Evolutionary conservation across 2,888 invertebrate genomes (phyloP).

Genomic region (Eremobia ochroleuca): DNA sequence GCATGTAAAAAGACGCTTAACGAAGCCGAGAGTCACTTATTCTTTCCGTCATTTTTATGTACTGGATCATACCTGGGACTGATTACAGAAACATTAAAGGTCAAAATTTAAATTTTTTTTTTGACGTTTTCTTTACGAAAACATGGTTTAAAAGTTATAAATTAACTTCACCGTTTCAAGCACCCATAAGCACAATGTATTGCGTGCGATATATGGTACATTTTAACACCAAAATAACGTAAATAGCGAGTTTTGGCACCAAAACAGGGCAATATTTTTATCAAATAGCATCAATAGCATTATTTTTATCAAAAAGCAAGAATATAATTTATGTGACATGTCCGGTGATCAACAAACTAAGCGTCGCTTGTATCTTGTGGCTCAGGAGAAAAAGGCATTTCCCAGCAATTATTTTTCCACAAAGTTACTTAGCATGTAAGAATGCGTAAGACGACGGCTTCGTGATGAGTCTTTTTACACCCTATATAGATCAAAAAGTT

Average conservation of each 20-base stretch:
- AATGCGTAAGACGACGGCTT: not conserved
- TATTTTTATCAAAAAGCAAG: too few relatives aligned
- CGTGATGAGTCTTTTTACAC: not conserved
- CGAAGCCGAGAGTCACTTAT: not conserved
- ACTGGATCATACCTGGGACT: too few relatives aligned
- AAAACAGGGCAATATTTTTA: too few relatives aligned
- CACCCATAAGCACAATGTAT: too few relatives aligned
- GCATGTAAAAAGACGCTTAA: not conserved
- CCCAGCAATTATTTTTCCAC: not conserved
- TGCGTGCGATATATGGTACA: too few relatives aligned
- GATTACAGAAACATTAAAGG: not conserved
- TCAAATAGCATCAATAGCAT: too few relatives aligned
- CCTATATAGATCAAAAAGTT: not conserved
- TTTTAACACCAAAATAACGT: too few relatives aligned
- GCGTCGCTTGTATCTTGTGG: too few relatives aligned
- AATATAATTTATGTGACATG: too few relatives aligned
- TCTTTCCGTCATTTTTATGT: too few relatives aligned
- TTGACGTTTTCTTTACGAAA: not conserved
- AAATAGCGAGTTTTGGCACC: not conserved
- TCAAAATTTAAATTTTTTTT: not conserved
- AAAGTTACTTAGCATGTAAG: not conserved
- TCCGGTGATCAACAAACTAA: too few relatives aligned
- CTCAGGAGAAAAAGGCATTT: not conserved
- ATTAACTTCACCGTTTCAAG: not conserved
- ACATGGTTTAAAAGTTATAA: too few relatives aligned